Evolutionary conservation across 2,113 vertebrate species (phyloP), one percentile per base, ranked within the genome.

Genomic region (Ahaetulla prasina): DNA sequence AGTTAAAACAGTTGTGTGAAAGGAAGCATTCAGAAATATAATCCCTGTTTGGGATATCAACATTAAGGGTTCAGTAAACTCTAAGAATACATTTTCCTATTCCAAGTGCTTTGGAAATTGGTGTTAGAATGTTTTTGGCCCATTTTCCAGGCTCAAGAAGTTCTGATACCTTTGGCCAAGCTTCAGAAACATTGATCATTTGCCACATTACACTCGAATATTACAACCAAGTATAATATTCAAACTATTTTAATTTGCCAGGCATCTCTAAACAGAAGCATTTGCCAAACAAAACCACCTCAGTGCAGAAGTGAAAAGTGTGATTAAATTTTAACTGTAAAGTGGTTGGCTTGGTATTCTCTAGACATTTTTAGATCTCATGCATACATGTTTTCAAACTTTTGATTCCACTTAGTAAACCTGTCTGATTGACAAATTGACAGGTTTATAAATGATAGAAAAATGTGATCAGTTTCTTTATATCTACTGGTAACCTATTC

Each of bases 271-370:
- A 94, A 92, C 27, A 93, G 93, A 86, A 95, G 88, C 95, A 95
- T 96, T 94, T 96, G 94, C 84, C 45, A 95, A 95, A 94, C 92
- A 96, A 90, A 96, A 92, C 92, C 87, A 53, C 91, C 94, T 90
- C 91, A 91, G 55, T 94, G 94, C 94, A 93, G 91, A 30, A 94
- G 90, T 84, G 92, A 49, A 92, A 91, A 89, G 86, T 94, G 88
- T 93, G 94, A 91, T 95, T 95, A 93, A 94, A 94, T 0, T 0
- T 95, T 88, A 90, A 95, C 43, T 89, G 94, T 94, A 92, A 91
- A 89, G 20, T 94, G 92, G 68, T 85, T 50, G 0, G 90, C 80
- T 87, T 93, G 87, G 84, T 88, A 5, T n/a, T 50, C 80, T 89
- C 94, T 91, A 74, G 68, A 50, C 92, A 25, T 93, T 54, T 93